phyloP scores from a whole-genome alignment of 2,797 vertebrate genomes.

The Pseudotriccus pelzelni region DNA sequence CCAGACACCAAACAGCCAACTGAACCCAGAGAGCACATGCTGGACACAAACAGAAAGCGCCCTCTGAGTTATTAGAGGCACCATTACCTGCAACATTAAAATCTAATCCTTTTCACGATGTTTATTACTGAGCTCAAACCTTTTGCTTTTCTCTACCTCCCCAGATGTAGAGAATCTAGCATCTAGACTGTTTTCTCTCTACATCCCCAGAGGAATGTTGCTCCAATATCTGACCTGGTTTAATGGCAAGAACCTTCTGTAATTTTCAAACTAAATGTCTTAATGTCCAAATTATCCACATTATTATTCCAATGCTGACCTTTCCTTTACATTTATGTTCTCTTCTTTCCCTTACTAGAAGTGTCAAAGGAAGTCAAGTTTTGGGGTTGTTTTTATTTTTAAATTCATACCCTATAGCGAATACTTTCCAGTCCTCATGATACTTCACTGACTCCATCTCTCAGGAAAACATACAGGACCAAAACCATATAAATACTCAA shows the following conservation, averaged over 20 bases:
- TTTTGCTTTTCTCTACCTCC: background rate
- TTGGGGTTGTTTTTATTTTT: background rate
- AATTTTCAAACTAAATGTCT: background rate
- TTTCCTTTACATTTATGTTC: background rate
- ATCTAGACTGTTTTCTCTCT: background rate
- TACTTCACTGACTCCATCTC: background rate
- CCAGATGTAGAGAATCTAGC: background rate
- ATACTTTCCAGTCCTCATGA: background rate
- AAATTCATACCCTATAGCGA: background rate
- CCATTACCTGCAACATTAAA: background rate
- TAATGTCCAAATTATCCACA: background rate
- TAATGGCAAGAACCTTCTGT: background rate
- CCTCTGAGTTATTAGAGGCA: background rate
- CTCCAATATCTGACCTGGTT: background rate
- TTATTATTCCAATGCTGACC: background rate
- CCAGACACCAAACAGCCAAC: background rate
- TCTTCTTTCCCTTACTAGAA: background rate
- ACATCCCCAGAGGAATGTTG: background rate
- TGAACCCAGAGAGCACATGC: background rate
- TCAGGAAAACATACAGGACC: background rate
- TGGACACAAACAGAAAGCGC: background rate
- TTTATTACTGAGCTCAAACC: background rate
- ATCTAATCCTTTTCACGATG: background rate
- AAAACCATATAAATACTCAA: background rate
- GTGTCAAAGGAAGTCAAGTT: background rate